Percentiles rank a stretch among this genome's conserved stretches.
These are phyloP conservation scores for Agonopterix alstromeriana DNA, from an alignment of 2,888 invertebrate species.

Conservation along the genomic window DNA sequence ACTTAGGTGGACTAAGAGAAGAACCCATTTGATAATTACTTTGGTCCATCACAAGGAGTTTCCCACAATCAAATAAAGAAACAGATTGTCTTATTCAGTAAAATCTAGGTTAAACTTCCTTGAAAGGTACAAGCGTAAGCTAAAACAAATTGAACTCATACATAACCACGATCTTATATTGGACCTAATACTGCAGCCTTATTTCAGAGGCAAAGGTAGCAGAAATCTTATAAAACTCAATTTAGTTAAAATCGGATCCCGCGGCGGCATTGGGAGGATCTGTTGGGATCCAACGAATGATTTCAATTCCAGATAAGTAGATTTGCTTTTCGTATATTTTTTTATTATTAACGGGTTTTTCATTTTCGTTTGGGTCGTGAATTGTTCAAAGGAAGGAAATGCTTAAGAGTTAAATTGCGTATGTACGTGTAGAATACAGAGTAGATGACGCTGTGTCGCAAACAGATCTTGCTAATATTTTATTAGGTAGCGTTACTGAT, in stretches of 20 bases:
- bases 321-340: slow-evolving; percentile 38
- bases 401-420: too few relatives aligned
- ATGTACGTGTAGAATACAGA: too few relatives aligned
- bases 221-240: slow-evolving; percentile 53
- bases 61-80: too few relatives aligned
- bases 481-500: too few relatives aligned
- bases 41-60: too few relatives aligned
- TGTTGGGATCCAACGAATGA: slow-evolving; percentile 38
- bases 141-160: slow-evolving; percentile 5
- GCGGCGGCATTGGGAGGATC: slow-evolving; percentile 34
- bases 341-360: slow-evolving; percentile 33
- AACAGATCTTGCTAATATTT: too few relatives aligned
- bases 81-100: too few relatives aligned
- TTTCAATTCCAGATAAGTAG: slow-evolving; percentile 60
- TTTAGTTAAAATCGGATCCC: slow-evolving; percentile 55
- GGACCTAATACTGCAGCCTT: slow-evolving; percentile 9
- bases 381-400: too few relatives aligned
- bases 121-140: not conserved
- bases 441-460: too few relatives aligned
- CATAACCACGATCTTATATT: slow-evolving; percentile 5
- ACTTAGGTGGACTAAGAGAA: too few relatives aligned
- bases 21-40: too few relatives aligned
- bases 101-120: too few relatives aligned
- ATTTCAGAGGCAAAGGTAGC: slow-evolving; percentile 10
- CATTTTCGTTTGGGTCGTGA: not conserved